A percentile compares a stretch with the other conserved stretches of the same genome.
Evolutionary conservation across 2,888 invertebrate species (phyloP).

Genomic region (Lithophane socia): DNA sequence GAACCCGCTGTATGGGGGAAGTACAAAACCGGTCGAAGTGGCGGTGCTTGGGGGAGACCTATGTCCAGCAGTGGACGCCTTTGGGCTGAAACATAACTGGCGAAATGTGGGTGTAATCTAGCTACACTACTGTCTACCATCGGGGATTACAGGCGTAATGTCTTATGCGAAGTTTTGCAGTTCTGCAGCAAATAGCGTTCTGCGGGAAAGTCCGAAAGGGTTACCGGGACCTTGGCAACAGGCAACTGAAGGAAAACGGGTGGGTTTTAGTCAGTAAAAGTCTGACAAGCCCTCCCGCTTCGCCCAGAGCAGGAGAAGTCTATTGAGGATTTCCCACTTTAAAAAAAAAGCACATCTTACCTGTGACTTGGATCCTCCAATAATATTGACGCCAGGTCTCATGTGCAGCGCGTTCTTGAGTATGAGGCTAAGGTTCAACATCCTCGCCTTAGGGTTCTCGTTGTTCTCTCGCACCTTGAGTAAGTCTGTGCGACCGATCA

Average conservation of each 20-base stretch:
- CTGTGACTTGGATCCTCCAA: conserved; percentile 96
- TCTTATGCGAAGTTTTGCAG: neutral
- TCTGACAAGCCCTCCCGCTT: too few relatives aligned
- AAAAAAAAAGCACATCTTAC: conserved; percentile 71
- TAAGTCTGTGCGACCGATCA: conserved; percentile 97
- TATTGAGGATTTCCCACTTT: too few relatives aligned
- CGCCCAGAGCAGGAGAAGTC: too few relatives aligned
- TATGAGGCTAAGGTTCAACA: conserved; percentile 96
- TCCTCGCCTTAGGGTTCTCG: conserved; percentile 94
- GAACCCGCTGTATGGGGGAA: too few relatives aligned
- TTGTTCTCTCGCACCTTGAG: conserved; percentile 94
- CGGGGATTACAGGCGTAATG: neutral
- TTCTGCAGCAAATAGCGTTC: neutral
- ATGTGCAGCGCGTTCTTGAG: conserved; percentile 97
- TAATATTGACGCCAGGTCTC: conserved; percentile 97
- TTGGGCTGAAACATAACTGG: neutral
- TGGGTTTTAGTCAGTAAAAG: too few relatives aligned
- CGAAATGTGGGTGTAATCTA: neutral
- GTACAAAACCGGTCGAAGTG: too few relatives aligned
- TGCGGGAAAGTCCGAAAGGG: too few relatives aligned
- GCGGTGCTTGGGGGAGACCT: too few relatives aligned
- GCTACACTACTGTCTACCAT: neutral
- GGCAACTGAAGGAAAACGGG: too few relatives aligned
- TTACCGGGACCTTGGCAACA: too few relatives aligned
- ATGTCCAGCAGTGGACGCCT: too few relatives aligned